Evolutionary conservation across 1,140 invertebrate species (phyloP).

Genomic region (Drosophila watanabei): DNA sequence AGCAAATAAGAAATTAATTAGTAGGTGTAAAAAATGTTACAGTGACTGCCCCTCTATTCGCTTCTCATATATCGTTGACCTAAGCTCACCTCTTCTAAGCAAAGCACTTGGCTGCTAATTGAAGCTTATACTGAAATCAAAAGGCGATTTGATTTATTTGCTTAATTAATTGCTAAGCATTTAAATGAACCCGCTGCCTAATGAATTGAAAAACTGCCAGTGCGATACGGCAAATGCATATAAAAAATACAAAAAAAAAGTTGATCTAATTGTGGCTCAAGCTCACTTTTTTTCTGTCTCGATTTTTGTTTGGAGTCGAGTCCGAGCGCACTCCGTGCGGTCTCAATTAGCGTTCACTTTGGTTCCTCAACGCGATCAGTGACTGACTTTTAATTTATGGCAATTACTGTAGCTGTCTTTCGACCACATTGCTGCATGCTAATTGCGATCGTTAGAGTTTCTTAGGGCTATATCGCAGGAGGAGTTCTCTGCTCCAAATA

Average conservation of each 20-base stretch:
- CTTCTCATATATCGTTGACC: slow-evolving; percentile 4
- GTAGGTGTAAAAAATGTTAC: slow-evolving; percentile 5
- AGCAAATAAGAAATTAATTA: slow-evolving; percentile 4
- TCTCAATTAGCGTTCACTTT: slow-evolving; percentile 64
- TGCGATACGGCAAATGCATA: slow-evolving; percentile 13
- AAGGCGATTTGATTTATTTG: slow-evolving; percentile 65
- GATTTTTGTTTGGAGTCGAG: slow-evolving; percentile 6
- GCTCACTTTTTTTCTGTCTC: slow-evolving; percentile 22
- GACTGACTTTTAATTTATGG: slow-evolving; percentile 73
- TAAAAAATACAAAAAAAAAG: slow-evolving; percentile 30
- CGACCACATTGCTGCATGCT: slow-evolving; percentile 65
- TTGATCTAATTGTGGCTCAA: slow-evolving; percentile 66
- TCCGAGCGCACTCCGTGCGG: slow-evolving; percentile 41
- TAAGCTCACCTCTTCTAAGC: slow-evolving; percentile 10
- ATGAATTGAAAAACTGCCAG: slow-evolving; percentile 41
- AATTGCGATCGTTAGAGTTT: slow-evolving; percentile 58
- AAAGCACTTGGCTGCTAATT: slow-evolving; percentile 33
- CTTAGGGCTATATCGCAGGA: slow-evolving; percentile 20
- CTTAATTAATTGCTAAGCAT: slow-evolving; percentile 71
- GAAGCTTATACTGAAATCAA: slow-evolving; percentile 37
- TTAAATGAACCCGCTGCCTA: slow-evolving; percentile 55
- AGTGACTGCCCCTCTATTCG: background rate
- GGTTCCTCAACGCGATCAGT: slow-evolving; percentile 26
- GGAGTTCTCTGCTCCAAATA: slow-evolving; percentile 54
- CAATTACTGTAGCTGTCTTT: slow-evolving; percentile 68